These are phyloP conservation scores for Gymnopithys bicolor DNA, from an alignment of 2,797 vertebrate genomes.

Conservation along the genomic window DNA sequence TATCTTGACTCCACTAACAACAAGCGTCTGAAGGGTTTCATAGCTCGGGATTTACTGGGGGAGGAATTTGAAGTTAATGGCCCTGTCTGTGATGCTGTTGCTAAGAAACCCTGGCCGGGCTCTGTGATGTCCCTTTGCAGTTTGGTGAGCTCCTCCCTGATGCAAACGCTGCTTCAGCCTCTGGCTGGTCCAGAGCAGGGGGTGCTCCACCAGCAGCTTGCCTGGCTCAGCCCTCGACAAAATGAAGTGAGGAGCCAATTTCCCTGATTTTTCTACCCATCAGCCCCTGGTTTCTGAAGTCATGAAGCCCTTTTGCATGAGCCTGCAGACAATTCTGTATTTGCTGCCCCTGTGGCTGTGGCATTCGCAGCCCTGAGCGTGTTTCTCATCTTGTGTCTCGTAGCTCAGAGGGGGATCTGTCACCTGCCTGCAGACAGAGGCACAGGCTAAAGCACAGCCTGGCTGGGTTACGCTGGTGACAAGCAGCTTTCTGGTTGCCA, in stretches of 20 bases:
- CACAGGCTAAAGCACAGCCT: not conserved
- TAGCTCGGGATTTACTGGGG: not conserved
- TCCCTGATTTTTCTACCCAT: not conserved
- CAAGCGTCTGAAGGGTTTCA: not conserved
- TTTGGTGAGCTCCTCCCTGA: not conserved
- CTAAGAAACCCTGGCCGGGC: slow-evolving; percentile 49
- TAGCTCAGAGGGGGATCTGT: not conserved
- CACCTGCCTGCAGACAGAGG: not conserved
- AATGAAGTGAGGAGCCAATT: not conserved
- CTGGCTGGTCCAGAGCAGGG: not conserved
- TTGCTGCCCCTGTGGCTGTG: not conserved
- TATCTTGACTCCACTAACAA: not conserved
- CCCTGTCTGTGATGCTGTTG: not conserved
- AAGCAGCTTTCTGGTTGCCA: slow-evolving; percentile 12
- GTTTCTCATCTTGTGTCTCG: not conserved
- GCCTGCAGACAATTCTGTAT: not conserved
- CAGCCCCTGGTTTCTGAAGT: not conserved
- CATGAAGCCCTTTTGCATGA: not conserved
- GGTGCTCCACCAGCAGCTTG: not conserved
- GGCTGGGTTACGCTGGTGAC: not conserved
- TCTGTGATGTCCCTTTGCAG: not conserved
- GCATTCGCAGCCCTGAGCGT: accelerated
- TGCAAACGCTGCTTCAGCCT: not conserved
- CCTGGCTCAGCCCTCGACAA: accelerated
- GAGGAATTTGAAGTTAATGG: slow-evolving; percentile 23